Conservation (phyloP, 2,797 vertebrate species). For the Enteromius afrohamiltoni region DNA sequence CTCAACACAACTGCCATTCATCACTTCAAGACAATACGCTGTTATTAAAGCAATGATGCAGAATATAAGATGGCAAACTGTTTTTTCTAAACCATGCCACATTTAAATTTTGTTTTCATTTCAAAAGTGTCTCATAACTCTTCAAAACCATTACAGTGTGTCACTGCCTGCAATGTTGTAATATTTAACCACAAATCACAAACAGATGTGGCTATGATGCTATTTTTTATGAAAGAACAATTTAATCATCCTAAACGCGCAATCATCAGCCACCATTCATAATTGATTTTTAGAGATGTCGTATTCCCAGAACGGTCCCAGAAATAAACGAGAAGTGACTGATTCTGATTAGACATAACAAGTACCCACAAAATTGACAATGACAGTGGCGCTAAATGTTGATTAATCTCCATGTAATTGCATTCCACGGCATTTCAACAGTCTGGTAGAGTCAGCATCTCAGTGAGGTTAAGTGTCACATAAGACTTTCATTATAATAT, state of each 20-base stretch:
- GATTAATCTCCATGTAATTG: constrained; percentile 44
- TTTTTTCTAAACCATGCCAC: constrained; percentile 33
- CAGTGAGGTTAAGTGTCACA: constrained; percentile 56
- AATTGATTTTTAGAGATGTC: constrained; percentile 37
- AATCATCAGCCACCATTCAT: constrained; percentile 23
- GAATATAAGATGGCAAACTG: constrained; percentile 65
- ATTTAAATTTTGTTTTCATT: constrained; percentile 8
- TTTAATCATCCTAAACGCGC: background rate
- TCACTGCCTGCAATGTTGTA: constrained; percentile 10
- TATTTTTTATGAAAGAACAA: constrained; percentile 1
- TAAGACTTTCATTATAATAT: constrained; percentile 61
- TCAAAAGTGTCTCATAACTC: constrained; percentile 12
- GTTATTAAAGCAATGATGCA: constrained; percentile 67
- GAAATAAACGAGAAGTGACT: constrained; percentile 43
- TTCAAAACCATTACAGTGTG: background rate
- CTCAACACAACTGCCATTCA: constrained; percentile 79
- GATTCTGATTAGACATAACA: constrained; percentile 41
- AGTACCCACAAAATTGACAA: constrained; percentile 44
- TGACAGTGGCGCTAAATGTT: constrained; percentile 52
- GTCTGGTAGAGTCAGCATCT: constrained; percentile 24
- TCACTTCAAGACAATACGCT: constrained; percentile 75
- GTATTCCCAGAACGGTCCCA: background rate
- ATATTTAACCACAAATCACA: constrained; percentile 34
- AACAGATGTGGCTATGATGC: constrained; percentile 45
- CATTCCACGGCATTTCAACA: constrained; percentile 42